These are phyloP conservation scores for Helicoverpa assulta DNA, from an alignment of 2,888 invertebrate genomes.

Conservation along the genomic window DNA sequence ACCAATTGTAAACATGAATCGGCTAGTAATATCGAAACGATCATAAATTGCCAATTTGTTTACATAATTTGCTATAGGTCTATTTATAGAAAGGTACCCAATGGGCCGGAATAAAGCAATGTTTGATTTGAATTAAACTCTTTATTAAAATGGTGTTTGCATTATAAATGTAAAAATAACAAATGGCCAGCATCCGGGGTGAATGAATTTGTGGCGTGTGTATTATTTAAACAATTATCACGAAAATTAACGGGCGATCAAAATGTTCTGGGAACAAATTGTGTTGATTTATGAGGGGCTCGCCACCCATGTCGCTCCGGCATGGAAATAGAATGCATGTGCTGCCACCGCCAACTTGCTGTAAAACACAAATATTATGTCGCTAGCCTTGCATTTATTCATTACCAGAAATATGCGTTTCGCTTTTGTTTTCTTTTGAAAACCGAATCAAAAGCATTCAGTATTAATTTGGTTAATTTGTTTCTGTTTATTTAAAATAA, in stretches of 20 bases:
- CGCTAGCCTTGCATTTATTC: conserved; percentile 35
- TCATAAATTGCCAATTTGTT: conserved; percentile 56
- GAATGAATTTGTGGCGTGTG: conserved; percentile 60
- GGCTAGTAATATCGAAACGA: conserved; percentile 37
- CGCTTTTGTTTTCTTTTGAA: conserved; percentile 5
- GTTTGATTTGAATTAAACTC: conserved; percentile 27
- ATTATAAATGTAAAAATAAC: conserved; percentile 47
- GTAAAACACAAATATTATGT: conserved; percentile 47
- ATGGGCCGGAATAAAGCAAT: conserved; percentile 24
- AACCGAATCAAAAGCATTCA: background rate
- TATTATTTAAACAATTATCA: conserved; percentile 75
- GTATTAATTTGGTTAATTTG: too few species aligned
- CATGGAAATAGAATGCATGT: conserved; percentile 78
- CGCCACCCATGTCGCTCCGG: conserved; percentile 82
- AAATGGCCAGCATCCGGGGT: conserved; percentile 63
- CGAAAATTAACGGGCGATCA: conserved; percentile 71
- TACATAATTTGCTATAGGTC: conserved; percentile 32
- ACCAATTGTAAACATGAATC: conserved; percentile 43
- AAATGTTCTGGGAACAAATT: conserved; percentile 83
- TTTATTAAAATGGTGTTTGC: conserved; percentile 31
- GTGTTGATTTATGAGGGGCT: conserved; percentile 80
- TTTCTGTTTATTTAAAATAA: too few species aligned
- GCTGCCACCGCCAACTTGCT: conserved; percentile 59
- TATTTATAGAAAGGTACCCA: conserved; percentile 40
- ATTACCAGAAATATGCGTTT: background rate